Base-by-base conservation (phyloP, 2,113 vertebrate genomes). In the Cheirogaleus medius region DNA sequence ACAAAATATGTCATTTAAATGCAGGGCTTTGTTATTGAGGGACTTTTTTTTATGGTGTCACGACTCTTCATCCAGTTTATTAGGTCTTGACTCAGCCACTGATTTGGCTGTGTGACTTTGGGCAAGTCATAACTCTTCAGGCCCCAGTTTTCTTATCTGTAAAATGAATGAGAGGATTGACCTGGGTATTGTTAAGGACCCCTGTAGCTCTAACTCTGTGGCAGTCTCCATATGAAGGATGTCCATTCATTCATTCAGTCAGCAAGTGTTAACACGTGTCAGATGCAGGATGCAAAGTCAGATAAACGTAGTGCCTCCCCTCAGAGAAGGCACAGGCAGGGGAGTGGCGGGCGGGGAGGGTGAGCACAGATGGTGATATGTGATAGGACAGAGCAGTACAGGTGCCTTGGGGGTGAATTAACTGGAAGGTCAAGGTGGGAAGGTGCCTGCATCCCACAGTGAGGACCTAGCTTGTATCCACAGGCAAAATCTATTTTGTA, bases 201-300 rank as follows among this genome's bases (percentile, higher is more conserved):
- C 37, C 56, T 37, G 37, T 1, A 44, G 32, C 37, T 37, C 54
- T 34, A 11, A 68, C 39, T 52, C 27, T 15, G 25, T 44, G 12
- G 29, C n/a, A 37, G 1, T 54, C 29, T 69, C 54, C 25, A 1
- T 37, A 37, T 15, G 69, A 21, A 87, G 71, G 60, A 37, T 3
- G 4, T 71, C 32, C 39, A 21, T 29, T 20, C 60, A 47, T 44
- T 39, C 15, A 52, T 49, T 42, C 71, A 15, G 25, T 37, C 2
- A 10, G 6, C n/a, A 44, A 37, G 9, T 1, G 5, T 66, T 34
- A 4, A 2, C 25, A 6, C 8, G 1, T 1, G n/a, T 54, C 54
- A 17, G 71, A 60, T 14, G 8, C 12, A 10, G n/a, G 44, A 27
- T 6, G 7, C 18, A 4, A 32, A 63, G 47, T 64, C 60, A 15